Percentiles rank a stretch among this genome's conserved stretches.
Conservation (phyloP, 2,888 invertebrate genomes). For the Ochropleura plecta region DNA sequence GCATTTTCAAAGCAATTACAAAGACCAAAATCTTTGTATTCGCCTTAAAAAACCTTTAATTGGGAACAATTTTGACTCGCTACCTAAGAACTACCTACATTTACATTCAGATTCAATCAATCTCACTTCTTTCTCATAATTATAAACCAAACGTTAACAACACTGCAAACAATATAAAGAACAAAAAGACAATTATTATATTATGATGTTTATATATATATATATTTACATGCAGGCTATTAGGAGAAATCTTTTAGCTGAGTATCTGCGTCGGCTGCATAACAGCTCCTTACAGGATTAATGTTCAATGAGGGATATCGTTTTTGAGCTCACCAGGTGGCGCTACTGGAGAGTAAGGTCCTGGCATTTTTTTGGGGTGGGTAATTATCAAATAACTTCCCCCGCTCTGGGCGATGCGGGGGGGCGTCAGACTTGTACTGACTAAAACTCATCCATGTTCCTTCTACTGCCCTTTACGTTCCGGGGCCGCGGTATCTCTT, state of each 20-base stretch:
- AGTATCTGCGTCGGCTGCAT: too few species aligned
- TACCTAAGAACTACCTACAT: conserved; percentile 26
- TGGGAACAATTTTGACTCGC: conserved; percentile 26
- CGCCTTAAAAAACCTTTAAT: conserved; percentile 24
- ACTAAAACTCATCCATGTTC: too few species aligned
- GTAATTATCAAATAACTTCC: too few species aligned
- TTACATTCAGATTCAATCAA: conserved; percentile 63
- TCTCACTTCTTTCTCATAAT: conserved; percentile 53
- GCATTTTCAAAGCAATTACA: conserved; percentile 38
- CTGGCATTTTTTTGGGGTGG: too few species aligned
- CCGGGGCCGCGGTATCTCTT: too few species aligned
- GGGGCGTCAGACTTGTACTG: too few species aligned
- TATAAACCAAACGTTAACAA: conserved; percentile 51
- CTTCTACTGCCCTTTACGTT: too few species aligned
- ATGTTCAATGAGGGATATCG: too few species aligned
- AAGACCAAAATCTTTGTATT: conserved; percentile 5
- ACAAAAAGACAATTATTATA: conserved; percentile 36
- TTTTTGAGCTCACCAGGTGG: too few species aligned
- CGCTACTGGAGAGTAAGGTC: too few species aligned
- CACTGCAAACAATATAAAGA: conserved; percentile 54
- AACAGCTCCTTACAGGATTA: too few species aligned
- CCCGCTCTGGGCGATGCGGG: too few species aligned
- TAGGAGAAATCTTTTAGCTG: conserved; percentile 26
- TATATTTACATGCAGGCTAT: conserved; percentile 56
- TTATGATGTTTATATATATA: conserved; percentile 45